These are phyloP conservation scores for Ecdyonurus torrentis DNA, from an alignment of 2,888 invertebrate genomes.

Conservation along the genomic window DNA sequence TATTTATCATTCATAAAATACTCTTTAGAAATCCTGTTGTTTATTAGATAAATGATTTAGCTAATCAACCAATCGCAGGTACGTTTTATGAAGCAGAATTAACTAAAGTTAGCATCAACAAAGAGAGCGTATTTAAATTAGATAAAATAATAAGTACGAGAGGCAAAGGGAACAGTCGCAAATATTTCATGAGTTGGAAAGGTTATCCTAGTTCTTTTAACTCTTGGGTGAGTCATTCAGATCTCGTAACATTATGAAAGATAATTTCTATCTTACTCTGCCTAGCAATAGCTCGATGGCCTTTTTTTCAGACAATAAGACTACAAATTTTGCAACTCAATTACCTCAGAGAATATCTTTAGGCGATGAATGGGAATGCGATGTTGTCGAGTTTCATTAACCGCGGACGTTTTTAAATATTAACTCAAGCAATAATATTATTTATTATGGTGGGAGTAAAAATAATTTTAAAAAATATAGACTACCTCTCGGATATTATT, in stretches of 20 bases:
- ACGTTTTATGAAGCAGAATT: constrained; percentile 16
- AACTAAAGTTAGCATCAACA: constrained; percentile 11
- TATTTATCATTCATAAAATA: constrained; percentile 15
- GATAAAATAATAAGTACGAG: constrained; percentile 13
- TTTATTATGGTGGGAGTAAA: not conserved
- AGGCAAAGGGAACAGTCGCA: constrained; percentile 9
- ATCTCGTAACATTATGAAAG: constrained; percentile 7
- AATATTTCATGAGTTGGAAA: constrained; percentile 16
- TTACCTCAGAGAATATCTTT: constrained; percentile 14
- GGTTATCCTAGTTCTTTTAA: constrained; percentile 16
- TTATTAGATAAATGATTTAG: constrained; percentile 17
- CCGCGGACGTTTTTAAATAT: constrained; percentile 10
- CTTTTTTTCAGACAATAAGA: constrained; percentile 17
- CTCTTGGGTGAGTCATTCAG: constrained; percentile 12
- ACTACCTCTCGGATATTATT: not conserved
- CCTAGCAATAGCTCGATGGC: constrained; percentile 16
- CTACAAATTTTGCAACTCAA: constrained; percentile 16
- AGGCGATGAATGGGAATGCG: constrained; percentile 16
- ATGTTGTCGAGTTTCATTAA: constrained; percentile 14
- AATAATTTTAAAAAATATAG: not conserved
- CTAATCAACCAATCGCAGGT: constrained; percentile 16
- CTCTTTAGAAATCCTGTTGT: constrained; percentile 14
- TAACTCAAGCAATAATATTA: not conserved
- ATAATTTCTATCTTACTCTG: constrained; percentile 16
- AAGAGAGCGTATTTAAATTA: constrained; percentile 10